Evolutionary conservation across 1,140 invertebrate genomes (phyloP).

Genomic region (Scaptodrosophila lebanonensis): DNA sequence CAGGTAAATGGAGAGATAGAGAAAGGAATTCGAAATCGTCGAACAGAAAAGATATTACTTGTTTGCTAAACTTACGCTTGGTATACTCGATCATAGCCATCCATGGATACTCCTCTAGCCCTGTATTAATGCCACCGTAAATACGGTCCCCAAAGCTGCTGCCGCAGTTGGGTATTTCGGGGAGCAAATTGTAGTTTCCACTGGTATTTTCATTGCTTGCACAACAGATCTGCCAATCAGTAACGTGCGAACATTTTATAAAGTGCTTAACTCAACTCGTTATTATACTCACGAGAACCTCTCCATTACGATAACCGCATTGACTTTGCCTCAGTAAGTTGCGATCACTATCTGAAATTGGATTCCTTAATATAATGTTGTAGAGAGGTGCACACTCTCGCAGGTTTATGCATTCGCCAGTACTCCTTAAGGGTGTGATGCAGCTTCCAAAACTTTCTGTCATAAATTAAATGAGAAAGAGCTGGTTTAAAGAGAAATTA

Average conservation of each 20-base stretch:
- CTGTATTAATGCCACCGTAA: conserved; percentile 80
- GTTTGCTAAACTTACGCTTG: conserved; percentile 43
- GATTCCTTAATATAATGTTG: conserved; percentile 20
- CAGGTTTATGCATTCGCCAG: conserved; percentile 48
- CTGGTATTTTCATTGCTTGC: conserved; percentile 26
- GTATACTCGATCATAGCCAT: conserved; percentile 80
- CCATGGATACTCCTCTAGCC: conserved; percentile 84
- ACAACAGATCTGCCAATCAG: conserved; percentile 46
- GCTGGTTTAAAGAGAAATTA: conserved; percentile 1
- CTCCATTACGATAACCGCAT: conserved; percentile 45
- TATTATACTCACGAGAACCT: conserved; percentile 50
- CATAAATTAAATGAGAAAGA: conserved; percentile 1
- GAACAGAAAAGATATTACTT: too few species aligned
- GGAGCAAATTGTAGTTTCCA: conserved; percentile 29
- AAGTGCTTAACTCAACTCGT: neutral
- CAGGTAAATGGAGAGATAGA: neutral
- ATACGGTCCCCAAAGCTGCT: conserved; percentile 78
- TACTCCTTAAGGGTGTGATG: conserved; percentile 35
- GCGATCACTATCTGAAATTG: conserved; percentile 22
- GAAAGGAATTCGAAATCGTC: neutral
- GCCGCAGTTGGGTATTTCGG: conserved; percentile 57
- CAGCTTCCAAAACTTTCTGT: conserved; percentile 54
- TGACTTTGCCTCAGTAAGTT: conserved; percentile 35
- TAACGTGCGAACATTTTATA: neutral
- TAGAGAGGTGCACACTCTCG: conserved; percentile 41